A percentile compares a stretch with the other conserved stretches of the same genome.
Conservation (phyloP, 2,113 vertebrate genomes). For the Paedocypris sp. region DNA sequence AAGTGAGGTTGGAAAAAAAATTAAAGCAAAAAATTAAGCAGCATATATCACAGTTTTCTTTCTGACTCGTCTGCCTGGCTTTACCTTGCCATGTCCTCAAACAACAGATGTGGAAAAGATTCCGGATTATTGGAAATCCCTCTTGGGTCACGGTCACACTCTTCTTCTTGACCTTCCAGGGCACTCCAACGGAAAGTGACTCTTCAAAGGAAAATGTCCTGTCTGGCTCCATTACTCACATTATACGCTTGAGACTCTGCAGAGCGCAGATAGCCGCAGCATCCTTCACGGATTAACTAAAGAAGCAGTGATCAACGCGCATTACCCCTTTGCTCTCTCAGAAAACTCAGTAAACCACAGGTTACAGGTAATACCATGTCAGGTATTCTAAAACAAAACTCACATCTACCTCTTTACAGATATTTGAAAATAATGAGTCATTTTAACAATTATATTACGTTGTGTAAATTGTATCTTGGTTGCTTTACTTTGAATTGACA, state of each 20-base stretch:
- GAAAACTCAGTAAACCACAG: not conserved
- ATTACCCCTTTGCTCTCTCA: not conserved
- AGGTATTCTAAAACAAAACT: conserved; percentile 29
- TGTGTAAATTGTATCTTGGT: no score
- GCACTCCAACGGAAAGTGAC: not conserved
- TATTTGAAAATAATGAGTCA: conserved; percentile 9
- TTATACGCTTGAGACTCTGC: conserved; percentile 51
- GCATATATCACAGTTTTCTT: no score
- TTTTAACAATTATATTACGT: conserved; percentile 27
- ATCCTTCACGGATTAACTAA: conserved; percentile 32
- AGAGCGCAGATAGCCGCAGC: conserved; percentile 47
- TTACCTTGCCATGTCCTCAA: no score
- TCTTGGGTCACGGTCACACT: not conserved
- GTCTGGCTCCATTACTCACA: conserved; percentile 45
- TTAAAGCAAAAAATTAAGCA: no score
- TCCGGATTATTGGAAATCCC: not conserved
- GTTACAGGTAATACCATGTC: conserved; percentile 28
- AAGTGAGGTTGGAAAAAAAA: no score
- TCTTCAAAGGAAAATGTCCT: conserved; percentile 8
- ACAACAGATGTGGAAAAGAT: not conserved
- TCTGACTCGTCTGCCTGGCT: no score
- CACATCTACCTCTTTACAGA: conserved; percentile 17
- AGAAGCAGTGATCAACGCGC: not conserved
- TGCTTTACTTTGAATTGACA: no score
- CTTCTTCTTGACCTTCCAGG: not conserved